Conservation (phyloP, 1,140 invertebrate species). For the Aleiodes sp. region DNA sequence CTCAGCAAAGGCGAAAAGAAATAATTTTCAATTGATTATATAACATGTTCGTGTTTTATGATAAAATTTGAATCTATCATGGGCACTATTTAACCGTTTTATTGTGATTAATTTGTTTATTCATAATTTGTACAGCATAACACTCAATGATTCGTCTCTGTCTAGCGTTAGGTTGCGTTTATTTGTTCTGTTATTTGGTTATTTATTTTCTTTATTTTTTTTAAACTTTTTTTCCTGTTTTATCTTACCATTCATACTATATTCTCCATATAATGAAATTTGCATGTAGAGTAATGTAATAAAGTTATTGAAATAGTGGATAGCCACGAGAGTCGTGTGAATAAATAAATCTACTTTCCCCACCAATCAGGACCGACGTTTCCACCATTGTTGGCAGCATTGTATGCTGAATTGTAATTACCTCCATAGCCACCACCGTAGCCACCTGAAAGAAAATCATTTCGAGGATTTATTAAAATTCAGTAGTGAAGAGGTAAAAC, state of each 20-base stretch:
- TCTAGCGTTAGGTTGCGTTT: not conserved
- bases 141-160: not conserved
- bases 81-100: not conserved
- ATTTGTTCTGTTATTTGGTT: not conserved
- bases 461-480: no score
- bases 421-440: slow-evolving; percentile 57
- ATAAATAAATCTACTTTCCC: slow-evolving; percentile 50
- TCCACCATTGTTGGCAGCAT: slow-evolving; percentile 56
- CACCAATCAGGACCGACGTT: slow-evolving; percentile 59
- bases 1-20: slow-evolving; percentile 25
- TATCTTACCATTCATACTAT: slow-evolving; percentile 11
- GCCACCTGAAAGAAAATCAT: slow-evolving; percentile 38
- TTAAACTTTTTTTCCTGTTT: not conserved
- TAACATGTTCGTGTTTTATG: slow-evolving; percentile 5
- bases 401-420: slow-evolving; percentile 58
- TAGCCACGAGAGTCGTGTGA: slow-evolving; percentile 35
- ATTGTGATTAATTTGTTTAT: not conserved
- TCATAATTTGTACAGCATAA: slow-evolving; percentile 7
- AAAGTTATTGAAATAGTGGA: slow-evolving; percentile 50
- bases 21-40: slow-evolving; percentile 49
- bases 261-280: slow-evolving; percentile 64
- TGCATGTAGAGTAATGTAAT: slow-evolving; percentile 61
- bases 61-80: not conserved
- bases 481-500: no score
- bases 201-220: slow-evolving; percentile 25